Evolutionary conservation across 2,113 vertebrate genomes (phyloP), one percentile per base, ranked within the genome.

Genomic region (Galeopterus variegatus): DNA sequence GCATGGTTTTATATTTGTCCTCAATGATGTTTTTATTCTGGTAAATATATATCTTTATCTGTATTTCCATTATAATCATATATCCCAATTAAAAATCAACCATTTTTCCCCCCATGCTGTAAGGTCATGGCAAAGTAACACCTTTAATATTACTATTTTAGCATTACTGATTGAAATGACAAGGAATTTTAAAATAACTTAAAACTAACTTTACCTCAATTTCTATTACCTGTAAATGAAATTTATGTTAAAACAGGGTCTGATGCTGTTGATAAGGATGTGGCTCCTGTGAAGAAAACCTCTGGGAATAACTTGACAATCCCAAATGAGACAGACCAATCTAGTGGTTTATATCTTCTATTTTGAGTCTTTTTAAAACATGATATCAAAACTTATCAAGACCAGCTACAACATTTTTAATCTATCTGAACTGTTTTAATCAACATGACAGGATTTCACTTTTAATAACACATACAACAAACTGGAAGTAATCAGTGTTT

Each of bases 81-180:
- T 69, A 3, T 86, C 17, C 48, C 65, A 31, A 64, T 64, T 72
- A 73, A 82, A 88, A 17, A 75, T 52, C 28, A 90, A 8, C 5
- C n/a, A 26, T 45, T 94, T 0, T 5, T 77, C 45, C 52, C 28
- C 23, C 2, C 28, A 52, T 64, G 60, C 54, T 76, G 6, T 52
- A 76, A 92, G 13, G 82, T 69, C 10, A 54, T 45, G 5, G 3
- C 26, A 94, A 86, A 89, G 54, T 82, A 81, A 72, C 77, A 9
- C 58, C 50, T 92, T 76, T 69, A 87, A 92, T 50, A 69, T 45
- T 36, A 83, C 45, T 92, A 91, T 45, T 70, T 96, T 88, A 75
- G n/a, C 21, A 70, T 88, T 94, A 19, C 8, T 70, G 28, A 62
- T 52, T 60, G 80, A 93, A 88, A 82, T 82, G 36, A 41, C 28